Evolutionary conservation across 2,113 vertebrate species (phyloP), one percentile per base, ranked within the genome.

Genomic region (Sorex fumeus): DNA sequence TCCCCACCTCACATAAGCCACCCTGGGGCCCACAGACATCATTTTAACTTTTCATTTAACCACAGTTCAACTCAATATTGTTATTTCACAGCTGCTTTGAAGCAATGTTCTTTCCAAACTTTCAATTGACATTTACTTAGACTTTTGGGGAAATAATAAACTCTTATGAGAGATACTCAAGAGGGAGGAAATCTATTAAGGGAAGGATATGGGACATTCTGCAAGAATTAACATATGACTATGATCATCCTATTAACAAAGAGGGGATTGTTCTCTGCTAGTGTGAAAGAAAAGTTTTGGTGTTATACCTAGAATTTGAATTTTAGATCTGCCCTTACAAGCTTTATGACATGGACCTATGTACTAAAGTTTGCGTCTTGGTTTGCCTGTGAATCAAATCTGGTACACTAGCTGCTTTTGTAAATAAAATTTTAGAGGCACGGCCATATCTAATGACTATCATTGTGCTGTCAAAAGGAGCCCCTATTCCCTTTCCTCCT

Each of bases 241-340:
- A 34, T 53, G 4, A 64, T 60, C 32, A 71, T 7, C 4, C 8
- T 30, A 74, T 87, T 91, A 83, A 77, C 77, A 72, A 91, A 50
- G 10, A 86, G 76, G 32, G 16, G 12, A 34, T 83, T 82, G 16
- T 40, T 78, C 72, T 78, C 72, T 32, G 87, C 2, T 69, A 6
- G 30, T 30, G 19, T 83, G 8, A 93, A 91, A 28, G 43, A 80
- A 76, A 21, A 45, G 28, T 34, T 64, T 83, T 77, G 25, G 16
- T 74, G 15, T 84, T n/a, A 62, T 83, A 84, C n/a, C 8, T 7
- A 50, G 53, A 85, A 16, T 96, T 89, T 93, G 30, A 96, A 91
- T 72, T 82, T 93, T 71, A 77, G 12, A 50, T 84, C 71, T 93
- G 18, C 4, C 32, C 15, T 88, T 72, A 81, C 30, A 45, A 78